Conservation (phyloP, 1,140 invertebrate species). For the Carposina sasakii region DNA sequence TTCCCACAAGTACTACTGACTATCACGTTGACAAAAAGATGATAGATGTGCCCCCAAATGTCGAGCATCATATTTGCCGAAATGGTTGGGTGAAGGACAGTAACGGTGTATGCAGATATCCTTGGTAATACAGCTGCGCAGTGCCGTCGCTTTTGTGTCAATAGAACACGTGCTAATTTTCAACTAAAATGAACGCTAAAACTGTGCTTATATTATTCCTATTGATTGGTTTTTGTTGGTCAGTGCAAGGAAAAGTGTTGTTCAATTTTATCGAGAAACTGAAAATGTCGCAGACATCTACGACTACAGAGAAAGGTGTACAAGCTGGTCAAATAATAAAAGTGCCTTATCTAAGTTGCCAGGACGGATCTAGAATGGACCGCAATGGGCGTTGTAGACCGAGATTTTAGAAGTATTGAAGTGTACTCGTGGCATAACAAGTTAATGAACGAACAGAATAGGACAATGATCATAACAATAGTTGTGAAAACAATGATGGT, state of each 20-base stretch:
- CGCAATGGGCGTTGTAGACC: conserved; percentile 43
- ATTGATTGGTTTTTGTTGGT: conserved; percentile 23
- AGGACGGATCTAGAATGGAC: conserved; percentile 38
- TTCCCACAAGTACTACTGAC: too few relatives aligned
- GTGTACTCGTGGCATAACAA: too few relatives aligned
- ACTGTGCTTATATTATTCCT: conserved; percentile 40
- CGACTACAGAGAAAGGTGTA: conserved; percentile 26
- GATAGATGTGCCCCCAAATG: conserved; percentile 51
- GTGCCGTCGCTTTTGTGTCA: too few relatives aligned
- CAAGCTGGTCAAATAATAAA: conserved; percentile 46
- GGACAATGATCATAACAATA: too few relatives aligned
- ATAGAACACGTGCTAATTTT: conserved; percentile 37
- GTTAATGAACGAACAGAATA: too few relatives aligned
- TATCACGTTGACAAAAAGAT: conserved; percentile 36
- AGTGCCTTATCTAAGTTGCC: conserved; percentile 46
- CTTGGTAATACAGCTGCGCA: conserved; percentile 46
- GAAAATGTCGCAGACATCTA: conserved; percentile 28
- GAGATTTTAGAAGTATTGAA: too few relatives aligned
- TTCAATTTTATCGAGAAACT: conserved; percentile 60
- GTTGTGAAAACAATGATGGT: too few relatives aligned
- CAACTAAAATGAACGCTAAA: conserved; percentile 64
- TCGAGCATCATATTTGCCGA: conserved; percentile 27
- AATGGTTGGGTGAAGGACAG: conserved; percentile 38
- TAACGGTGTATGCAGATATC: conserved; percentile 49
- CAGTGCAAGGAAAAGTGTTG: conserved; percentile 29